A percentile compares a stretch with the other conserved stretches of the same genome.
phyloP scores from a whole-genome alignment of 2,888 invertebrate species.

The Beris morrisii region DNA sequence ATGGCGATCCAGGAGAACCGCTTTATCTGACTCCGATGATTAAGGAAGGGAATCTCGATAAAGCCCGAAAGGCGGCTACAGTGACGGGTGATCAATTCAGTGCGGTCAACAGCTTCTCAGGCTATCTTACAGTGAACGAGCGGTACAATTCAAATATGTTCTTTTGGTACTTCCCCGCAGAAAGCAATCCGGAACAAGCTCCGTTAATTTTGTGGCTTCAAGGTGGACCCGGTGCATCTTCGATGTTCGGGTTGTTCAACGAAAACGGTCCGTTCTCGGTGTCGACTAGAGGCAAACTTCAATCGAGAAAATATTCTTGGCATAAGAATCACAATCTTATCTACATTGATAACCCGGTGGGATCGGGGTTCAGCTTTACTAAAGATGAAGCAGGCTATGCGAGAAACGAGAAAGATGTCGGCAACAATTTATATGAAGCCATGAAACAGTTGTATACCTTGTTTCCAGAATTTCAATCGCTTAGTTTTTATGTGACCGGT shows the following conservation, averaged over 20 bases:
- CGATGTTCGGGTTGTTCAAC: slow-evolving; percentile 76
- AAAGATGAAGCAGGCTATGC: slow-evolving; percentile 75
- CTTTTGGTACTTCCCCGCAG: slow-evolving; percentile 89
- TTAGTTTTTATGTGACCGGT: slow-evolving; percentile 84
- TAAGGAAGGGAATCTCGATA: slow-evolving; percentile 49
- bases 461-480: slow-evolving; percentile 73
- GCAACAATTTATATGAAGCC: slow-evolving; percentile 74
- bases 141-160: slow-evolving; percentile 78
- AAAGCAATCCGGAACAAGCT: slow-evolving; percentile 60
- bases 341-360: slow-evolving; percentile 92
- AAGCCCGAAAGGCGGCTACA: slow-evolving; percentile 53
- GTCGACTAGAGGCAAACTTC: slow-evolving; percentile 46
- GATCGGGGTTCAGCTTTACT: slow-evolving; percentile 90
- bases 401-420: slow-evolving; percentile 76
- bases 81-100: slow-evolving; percentile 59
- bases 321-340: slow-evolving; percentile 74
- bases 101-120: slow-evolving; percentile 70
- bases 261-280: slow-evolving; percentile 78
- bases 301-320: slow-evolving; percentile 76
- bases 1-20: slow-evolving; percentile 60
- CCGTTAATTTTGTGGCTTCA: slow-evolving; percentile 83
- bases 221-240: slow-evolving; percentile 82
- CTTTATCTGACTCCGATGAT: slow-evolving; percentile 60
- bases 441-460: slow-evolving; percentile 80
- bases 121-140: slow-evolving; percentile 82